These are phyloP conservation scores for Lates japonicus DNA, from an alignment of 2,797 vertebrate species.

Conservation along the genomic window DNA sequence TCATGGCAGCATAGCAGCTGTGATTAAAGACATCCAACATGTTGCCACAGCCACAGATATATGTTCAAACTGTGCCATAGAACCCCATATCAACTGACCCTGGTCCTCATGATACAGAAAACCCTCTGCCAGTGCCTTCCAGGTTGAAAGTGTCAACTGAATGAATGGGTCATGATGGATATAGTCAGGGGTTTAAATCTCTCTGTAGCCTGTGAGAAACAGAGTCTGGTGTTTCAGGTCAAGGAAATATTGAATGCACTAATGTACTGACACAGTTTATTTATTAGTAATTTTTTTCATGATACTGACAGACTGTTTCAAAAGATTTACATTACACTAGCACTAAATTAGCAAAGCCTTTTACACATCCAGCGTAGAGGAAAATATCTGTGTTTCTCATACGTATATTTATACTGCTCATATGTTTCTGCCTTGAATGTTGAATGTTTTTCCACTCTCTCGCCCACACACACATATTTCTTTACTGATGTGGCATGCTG, in stretches of 20 bases:
- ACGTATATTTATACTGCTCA: neutral
- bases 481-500: neutral
- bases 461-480: constrained; percentile 19
- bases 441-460: constrained; percentile 11
- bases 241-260: neutral
- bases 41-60: constrained; percentile 33
- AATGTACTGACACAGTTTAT: neutral
- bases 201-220: neutral
- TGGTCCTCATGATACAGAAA: constrained; percentile 5
- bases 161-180: constrained; percentile 38
- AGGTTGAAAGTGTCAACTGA: constrained; percentile 20
- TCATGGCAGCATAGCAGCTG: constrained; percentile 27
- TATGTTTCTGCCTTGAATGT: neutral
- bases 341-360: neutral
- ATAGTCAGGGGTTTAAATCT: constrained; percentile 24
- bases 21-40: constrained; percentile 43
- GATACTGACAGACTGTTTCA: neutral
- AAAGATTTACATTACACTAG: no score
- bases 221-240: constrained; percentile 18
- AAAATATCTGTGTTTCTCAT: neutral
- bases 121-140: constrained; percentile 1
- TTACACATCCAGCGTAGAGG: neutral
- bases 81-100: constrained; percentile 24
- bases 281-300: neutral
- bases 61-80: constrained; percentile 20